phyloP scores from a whole-genome alignment of 53 echinoderm and acorn worm species.

The Luidia sarsii region DNA sequence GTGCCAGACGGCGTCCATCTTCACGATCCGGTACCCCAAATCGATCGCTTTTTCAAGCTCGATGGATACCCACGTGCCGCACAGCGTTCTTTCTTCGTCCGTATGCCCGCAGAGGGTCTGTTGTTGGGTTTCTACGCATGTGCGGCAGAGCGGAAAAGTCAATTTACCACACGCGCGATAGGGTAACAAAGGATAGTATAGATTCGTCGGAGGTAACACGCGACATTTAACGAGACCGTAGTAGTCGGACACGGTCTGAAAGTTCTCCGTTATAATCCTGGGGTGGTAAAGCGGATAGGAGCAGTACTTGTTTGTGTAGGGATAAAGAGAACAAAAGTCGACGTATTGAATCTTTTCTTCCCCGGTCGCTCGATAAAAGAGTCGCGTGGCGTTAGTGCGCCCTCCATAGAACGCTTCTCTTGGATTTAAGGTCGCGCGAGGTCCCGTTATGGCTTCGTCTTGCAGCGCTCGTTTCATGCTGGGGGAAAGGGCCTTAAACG shows the following conservation, averaged over 20 bases:
- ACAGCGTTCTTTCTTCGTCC: constrained; percentile 32
- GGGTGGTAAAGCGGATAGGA: constrained; percentile 51
- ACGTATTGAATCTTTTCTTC: constrained; percentile 63
- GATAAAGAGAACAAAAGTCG: constrained; percentile 68
- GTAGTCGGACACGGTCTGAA: constrained; percentile 39
- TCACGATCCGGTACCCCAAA: constrained; percentile 29
- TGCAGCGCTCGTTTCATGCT: constrained; percentile 5
- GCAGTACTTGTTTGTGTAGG: constrained; percentile 64
- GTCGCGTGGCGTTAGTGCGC: background rate
- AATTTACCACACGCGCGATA: constrained; percentile 47
- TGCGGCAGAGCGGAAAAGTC: constrained; percentile 65
- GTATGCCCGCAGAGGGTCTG: constrained; percentile 23
- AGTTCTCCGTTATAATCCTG: constrained; percentile 7
- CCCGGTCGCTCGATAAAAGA: background rate
- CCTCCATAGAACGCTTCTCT: constrained; percentile 41
- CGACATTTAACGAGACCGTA: constrained; percentile 58
- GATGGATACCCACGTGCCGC: constrained; percentile 59
- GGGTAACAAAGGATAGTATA: constrained; percentile 58
- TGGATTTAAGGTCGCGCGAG: constrained; percentile 11
- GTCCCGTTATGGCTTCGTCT: constrained; percentile 3
- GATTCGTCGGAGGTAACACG: constrained; percentile 23
- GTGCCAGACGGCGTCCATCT: constrained; percentile 62
- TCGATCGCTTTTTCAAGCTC: constrained; percentile 62
- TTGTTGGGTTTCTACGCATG: constrained; percentile 50
- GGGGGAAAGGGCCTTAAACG: background rate